Evolutionary conservation across 2,113 vertebrate genomes (phyloP).

Genomic region (Baryphthengus martii): DNA sequence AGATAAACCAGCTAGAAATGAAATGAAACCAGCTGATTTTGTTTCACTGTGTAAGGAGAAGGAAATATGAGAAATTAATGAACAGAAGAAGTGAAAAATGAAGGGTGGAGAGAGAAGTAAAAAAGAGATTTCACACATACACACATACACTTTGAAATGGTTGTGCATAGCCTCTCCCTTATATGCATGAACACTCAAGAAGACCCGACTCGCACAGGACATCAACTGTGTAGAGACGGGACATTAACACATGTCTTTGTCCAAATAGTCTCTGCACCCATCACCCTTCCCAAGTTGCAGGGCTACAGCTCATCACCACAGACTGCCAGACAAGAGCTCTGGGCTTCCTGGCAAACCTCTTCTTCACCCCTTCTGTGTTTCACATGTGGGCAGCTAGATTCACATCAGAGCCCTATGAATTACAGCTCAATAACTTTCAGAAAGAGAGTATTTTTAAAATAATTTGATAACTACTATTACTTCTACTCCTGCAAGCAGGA

Average conservation of each 20-base stretch:
- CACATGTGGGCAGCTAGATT: neutral
- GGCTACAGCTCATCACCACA: neutral
- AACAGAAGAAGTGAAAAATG: neutral
- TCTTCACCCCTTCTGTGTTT: neutral
- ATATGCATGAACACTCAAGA: neutral
- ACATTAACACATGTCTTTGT: neutral
- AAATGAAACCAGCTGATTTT: neutral
- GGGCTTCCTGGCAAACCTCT: neutral
- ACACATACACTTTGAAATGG: neutral
- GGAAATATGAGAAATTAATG: neutral
- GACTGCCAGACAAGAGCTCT: neutral
- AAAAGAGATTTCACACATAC: neutral
- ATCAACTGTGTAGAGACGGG: neutral
- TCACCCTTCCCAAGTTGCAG: neutral
- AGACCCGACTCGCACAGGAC: neutral
- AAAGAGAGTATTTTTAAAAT: neutral
- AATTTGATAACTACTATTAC: neutral
- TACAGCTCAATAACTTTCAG: neutral
- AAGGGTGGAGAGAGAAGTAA: neutral
- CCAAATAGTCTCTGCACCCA: neutral
- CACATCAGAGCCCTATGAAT: neutral
- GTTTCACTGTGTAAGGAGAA: neutral
- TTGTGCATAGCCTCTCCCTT: neutral
- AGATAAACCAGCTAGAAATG: neutral
- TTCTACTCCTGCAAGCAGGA: neutral